Base-by-base conservation (phyloP, 2,113 vertebrate genomes). In the Onychostoma macrolepis region DNA sequence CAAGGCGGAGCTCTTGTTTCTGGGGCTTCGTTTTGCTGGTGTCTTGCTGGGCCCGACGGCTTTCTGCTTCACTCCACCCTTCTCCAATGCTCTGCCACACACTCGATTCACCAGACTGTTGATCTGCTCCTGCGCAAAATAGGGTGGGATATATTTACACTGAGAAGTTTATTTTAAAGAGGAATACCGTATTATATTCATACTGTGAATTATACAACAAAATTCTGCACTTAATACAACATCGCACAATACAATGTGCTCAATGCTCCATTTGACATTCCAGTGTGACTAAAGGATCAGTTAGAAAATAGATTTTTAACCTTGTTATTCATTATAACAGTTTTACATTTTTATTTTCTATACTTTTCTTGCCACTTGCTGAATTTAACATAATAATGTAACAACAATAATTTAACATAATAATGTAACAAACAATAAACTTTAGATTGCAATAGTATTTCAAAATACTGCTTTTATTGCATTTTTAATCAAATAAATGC, bases 81-180 rank as follows among this genome's bases (percentile, higher is more conserved):
- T 96, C 87, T 94, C 94, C 86, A 94, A 92, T 81, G 93, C 95
- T 91, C 96, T 97, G 89, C 96, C 96, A 83, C 96, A 96, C 93
- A 97, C 96, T 91, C 96, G 96, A 93, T 95, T 96, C 91, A 97
- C 96, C 89, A 97, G 93, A 89, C 93, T 95, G 94, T 96, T 95
- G 80, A 97, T 97, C 91, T 97, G 96, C 91, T 97, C 96, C 97
- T 97, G 93, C 88, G 2, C 0, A 67, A 82, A 78, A 84, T 6
- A 76, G 6, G 17, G 65, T n/a, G 26, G 4, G 43, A 88, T 50
- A 43, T 30, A 69, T 8, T 41, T 12, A 33, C 30, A 28, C 69
- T 6, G 53, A 36, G 26, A 3, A 36, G 48, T 28, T 30, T 8
- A 58, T 33, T 17, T 6, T 10, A 6, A 61, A 33, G 26, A 10